Base-by-base conservation (phyloP, 2,113 vertebrate genomes). In the Archocentrus centrarchus region DNA sequence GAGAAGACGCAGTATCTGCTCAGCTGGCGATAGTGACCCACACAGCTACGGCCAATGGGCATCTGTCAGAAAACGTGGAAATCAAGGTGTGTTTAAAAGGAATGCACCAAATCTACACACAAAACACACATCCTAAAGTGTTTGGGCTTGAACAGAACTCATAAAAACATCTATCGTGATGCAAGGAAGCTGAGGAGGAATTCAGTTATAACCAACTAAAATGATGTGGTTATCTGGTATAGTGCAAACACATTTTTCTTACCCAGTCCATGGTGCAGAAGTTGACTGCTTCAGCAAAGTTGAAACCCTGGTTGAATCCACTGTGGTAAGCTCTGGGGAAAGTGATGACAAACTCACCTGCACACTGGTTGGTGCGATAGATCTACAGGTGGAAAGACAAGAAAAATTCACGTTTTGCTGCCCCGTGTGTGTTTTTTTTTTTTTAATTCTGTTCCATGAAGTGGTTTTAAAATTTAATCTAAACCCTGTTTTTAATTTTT, bases 261-360 rank as follows among this genome's bases (percentile, higher is more conserved):
- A 99, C 98, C 98, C 98, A 99, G 61, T 99, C 98, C 78, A 97
- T 97, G 7, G 98, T 99, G 93, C 98, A 99, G 94, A 99, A 99
- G 94, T 99, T 99, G 77, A 99, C 98, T 10, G 98, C 98, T 90
- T 99, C 98, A 39, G 98, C 98, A 88, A 99, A 99, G 96, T 99
- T 99, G 93, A 99, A 99, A 39, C 98, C 98, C 91, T 99, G 98
- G 93, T 99, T 99, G 94, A 99, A 99, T 77, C 98, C 98, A n/a
- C 98, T 99, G 94, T 99, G 98, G 88, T 99, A 99, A 68, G 98
- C 97, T 95, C 98, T 96, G 27, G 98, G 98, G 75, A 99, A 99
- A 7, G 98, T 99, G 94, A 99, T 98, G 62, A 99, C 98, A 91
- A 99, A 99, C 95, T 99, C 98, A 0, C 98, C 98, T 32, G 98